Conservation (phyloP, 2,797 vertebrate species). For the Benthosema pterotum region DNA sequence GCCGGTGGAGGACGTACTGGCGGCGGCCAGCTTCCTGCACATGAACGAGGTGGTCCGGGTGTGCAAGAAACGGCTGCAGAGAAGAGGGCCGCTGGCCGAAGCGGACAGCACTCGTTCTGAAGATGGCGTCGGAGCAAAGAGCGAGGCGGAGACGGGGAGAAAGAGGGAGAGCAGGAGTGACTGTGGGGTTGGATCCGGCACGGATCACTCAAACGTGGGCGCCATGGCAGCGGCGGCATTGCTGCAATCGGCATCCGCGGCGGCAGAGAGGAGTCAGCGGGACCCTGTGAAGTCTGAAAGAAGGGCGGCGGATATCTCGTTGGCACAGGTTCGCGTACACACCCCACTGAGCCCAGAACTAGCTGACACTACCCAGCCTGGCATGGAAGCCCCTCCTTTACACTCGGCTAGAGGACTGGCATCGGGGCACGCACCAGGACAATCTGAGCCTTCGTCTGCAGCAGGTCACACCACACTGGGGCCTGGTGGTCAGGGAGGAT, state of each 20-base stretch:
- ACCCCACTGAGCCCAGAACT: slow-evolving; percentile 75
- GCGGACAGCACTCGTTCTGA: slow-evolving; percentile 94
- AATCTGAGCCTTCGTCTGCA: slow-evolving; percentile 32
- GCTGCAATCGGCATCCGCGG: slow-evolving; percentile 35
- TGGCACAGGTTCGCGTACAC: slow-evolving; percentile 52
- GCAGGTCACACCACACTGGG: slow-evolving; percentile 38
- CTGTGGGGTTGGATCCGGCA: slow-evolving; percentile 22
- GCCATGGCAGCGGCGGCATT: slow-evolving; percentile 28
- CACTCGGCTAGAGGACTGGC: slow-evolving; percentile 47
- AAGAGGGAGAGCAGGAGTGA: slow-evolving; percentile 22
- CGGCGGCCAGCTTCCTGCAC: slow-evolving; percentile 94
- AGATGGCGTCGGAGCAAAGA: slow-evolving; percentile 61
- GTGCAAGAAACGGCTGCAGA: slow-evolving; percentile 90
- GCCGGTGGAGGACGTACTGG: slow-evolving; percentile 91
- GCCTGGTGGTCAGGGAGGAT: slow-evolving; percentile 37
- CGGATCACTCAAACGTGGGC: slow-evolving; percentile 44
- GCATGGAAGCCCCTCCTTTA: slow-evolving; percentile 79
- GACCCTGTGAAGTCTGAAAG: slow-evolving; percentile 63
- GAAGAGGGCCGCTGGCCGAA: slow-evolving; percentile 86
- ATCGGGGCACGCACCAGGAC: slow-evolving; percentile 29
- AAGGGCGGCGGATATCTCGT: slow-evolving; percentile 56
- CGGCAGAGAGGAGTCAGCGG: slow-evolving; percentile 43
- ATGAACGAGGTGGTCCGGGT: slow-evolving; percentile 97
- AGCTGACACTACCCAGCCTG: slow-evolving; percentile 92
- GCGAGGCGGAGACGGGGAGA: slow-evolving; percentile 40